phyloP scores from a whole-genome alignment of 1,140 invertebrate species.

The Cephus cinctus region DNA sequence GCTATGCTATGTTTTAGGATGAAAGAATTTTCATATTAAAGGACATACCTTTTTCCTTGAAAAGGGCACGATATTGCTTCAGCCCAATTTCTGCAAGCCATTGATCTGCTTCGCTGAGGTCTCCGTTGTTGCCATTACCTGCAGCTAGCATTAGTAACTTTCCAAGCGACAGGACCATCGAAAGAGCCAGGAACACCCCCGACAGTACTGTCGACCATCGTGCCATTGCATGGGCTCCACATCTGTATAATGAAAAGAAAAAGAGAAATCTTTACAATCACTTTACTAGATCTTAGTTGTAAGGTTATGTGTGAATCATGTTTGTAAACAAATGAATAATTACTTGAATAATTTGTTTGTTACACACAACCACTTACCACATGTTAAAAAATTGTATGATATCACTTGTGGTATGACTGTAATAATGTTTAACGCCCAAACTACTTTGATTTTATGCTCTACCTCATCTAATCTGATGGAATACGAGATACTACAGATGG shows the following conservation, averaged over 20 bases:
- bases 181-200: conserved; percentile 51
- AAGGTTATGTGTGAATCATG: conserved; percentile 21
- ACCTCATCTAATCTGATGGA: too few relatives aligned
- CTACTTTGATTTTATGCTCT: too few relatives aligned
- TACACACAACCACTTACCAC: too few relatives aligned
- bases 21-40: conserved; percentile 1
- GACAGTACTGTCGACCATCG: conserved; percentile 54
- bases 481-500: too few relatives aligned
- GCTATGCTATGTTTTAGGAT: background rate
- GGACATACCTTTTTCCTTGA: conserved; percentile 68
- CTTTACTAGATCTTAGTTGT: background rate
- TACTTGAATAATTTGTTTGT: too few relatives aligned
- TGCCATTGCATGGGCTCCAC: conserved; percentile 46
- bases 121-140: conserved; percentile 51
- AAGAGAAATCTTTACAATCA: background rate
- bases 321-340: conserved; percentile 38
- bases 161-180: conserved; percentile 51
- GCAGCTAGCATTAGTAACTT: conserved; percentile 51
- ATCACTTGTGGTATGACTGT: too few relatives aligned
- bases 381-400: too few relatives aligned
- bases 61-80: conserved; percentile 65
- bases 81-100: conserved; percentile 73
- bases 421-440: too few relatives aligned
- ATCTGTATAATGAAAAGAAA: conserved; percentile 25
- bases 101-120: conserved; percentile 63